A percentile compares a stretch with the other conserved stretches of the same genome.
phyloP scores from a whole-genome alignment of 2,797 vertebrate genomes.

The Etheostoma nigrum region DNA sequence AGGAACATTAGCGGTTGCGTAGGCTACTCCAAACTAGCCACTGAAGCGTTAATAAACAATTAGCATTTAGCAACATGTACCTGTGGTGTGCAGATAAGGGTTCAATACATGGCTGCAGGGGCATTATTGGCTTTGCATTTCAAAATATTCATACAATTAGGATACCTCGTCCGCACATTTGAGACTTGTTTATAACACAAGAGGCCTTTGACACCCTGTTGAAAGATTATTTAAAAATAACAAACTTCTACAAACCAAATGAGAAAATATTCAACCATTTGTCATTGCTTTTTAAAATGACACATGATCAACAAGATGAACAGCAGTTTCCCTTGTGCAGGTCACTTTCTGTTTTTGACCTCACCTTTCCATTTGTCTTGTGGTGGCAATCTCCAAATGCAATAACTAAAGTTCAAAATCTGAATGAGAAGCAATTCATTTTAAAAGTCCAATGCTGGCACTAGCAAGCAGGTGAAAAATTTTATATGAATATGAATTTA shows the following conservation, averaged over 20 bases:
- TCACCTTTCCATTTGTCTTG: not conserved
- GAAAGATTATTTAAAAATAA: not conserved
- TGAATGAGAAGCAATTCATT: not conserved
- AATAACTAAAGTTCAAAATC: not conserved
- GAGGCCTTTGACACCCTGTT: not conserved
- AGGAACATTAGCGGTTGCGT: conserved; percentile 21
- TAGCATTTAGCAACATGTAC: conserved; percentile 18
- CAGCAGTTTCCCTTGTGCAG: not conserved
- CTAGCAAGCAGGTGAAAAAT: not conserved
- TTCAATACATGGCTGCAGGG: not conserved
- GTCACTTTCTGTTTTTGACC: not conserved
- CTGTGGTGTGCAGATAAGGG: conserved; percentile 16
- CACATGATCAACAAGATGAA: not conserved
- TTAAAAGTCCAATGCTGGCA: not conserved
- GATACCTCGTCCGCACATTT: not conserved
- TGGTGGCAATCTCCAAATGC: not conserved
- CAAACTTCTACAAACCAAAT: not conserved
- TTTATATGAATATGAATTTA: not conserved
- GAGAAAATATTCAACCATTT: not conserved
- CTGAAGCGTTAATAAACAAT: conserved; percentile 18
- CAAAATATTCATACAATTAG: conserved; percentile 1
- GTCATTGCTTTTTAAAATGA: conserved; percentile 3
- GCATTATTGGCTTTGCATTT: conserved; percentile 16
- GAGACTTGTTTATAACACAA: not conserved
- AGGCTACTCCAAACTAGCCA: conserved; percentile 4